Evolutionary conservation across 2,888 invertebrate species (phyloP), one percentile per base, ranked within the genome.

Genomic region (Teleogryllus oceanicus): DNA sequence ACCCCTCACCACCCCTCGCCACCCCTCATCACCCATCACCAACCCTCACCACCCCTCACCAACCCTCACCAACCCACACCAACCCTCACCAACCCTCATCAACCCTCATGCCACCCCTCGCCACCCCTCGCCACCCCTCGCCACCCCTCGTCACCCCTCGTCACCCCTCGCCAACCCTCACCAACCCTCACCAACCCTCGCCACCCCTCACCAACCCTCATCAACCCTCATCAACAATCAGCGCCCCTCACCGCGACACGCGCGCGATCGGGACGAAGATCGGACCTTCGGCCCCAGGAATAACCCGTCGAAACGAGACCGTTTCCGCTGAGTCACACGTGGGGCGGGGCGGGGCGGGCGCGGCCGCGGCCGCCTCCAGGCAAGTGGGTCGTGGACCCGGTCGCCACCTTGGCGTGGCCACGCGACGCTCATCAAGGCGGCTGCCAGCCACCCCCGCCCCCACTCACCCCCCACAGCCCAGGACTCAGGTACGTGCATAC

Each of bases 341-440:
- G 8, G 62, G 10, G 16, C 8, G 16, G 62, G 16, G 16, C 16
- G 16, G 3, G 13, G 16, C 16, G 18, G 62, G n/a, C n/a, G n/a
- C n/a, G 62, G 62, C 4, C 5, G 62, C n/a, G 62, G 2, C 62
- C 16, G 62, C n/a, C 62, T 62, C 62, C 62, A 62, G 62, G n/a
- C 62, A 62, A 62, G 62, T 62, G 62, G 62, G 62, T 62, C 62
- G 62, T n/a, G 62, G 62, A 62, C 62, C 16, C 62, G n/a, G n/a
- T 4, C 62, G 62, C 62, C 5, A 62, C n/a, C 62, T 62, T 62
- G 62, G 62, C 62, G 13, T 12, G 13, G 62, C 62, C 62, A 3
- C 62, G 62, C 16, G 16, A 62, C 62, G 62, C 18, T 62, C 16
- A 62, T 18, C 62, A 62, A 62, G 62, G 18, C 62, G 37, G 37